These are phyloP conservation scores for Thunnus albacares DNA, from an alignment of 2,797 vertebrate genomes.

Conservation along the genomic window DNA sequence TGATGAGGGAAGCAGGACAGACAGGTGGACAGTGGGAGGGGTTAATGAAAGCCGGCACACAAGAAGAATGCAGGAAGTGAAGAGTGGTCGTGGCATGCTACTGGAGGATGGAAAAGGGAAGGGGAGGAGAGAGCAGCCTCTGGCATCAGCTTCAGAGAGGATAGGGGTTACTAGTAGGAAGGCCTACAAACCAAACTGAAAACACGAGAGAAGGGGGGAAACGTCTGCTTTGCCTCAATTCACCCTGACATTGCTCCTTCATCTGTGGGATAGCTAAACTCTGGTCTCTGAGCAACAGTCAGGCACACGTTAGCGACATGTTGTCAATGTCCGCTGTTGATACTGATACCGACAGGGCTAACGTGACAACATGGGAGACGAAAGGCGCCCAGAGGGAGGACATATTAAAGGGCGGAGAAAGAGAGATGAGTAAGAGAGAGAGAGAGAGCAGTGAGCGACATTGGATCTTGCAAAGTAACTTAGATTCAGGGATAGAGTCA, in stretches of 20 bases:
- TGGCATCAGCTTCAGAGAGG: constrained; percentile 99
- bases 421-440: constrained; percentile 39
- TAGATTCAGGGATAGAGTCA: constrained; percentile 24
- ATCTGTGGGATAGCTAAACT: constrained; percentile 14
- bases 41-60: constrained; percentile 59
- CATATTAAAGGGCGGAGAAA: constrained; percentile 36
- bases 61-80: constrained; percentile 77
- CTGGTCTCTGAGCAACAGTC: neutral
- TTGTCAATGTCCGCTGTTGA: constrained; percentile 34
- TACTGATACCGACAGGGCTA: constrained; percentile 33
- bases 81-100: constrained; percentile 84
- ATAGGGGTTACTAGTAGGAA: constrained; percentile 75
- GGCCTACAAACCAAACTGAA: constrained; percentile 64
- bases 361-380: constrained; percentile 50
- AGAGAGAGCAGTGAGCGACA: constrained; percentile 41
- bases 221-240: constrained; percentile 40
- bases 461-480: constrained; percentile 32
- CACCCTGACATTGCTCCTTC: constrained; percentile 28
- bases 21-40: constrained; percentile 5
- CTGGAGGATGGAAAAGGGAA: constrained; percentile 74
- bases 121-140: constrained; percentile 91
- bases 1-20: constrained; percentile 7
- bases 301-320: constrained; percentile 38
- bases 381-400: constrained; percentile 53
- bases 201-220: constrained; percentile 11